Evolutionary conservation across 2,888 invertebrate species (phyloP), one percentile per base, ranked within the genome.

Genomic region (Galerucella pusilla): DNA sequence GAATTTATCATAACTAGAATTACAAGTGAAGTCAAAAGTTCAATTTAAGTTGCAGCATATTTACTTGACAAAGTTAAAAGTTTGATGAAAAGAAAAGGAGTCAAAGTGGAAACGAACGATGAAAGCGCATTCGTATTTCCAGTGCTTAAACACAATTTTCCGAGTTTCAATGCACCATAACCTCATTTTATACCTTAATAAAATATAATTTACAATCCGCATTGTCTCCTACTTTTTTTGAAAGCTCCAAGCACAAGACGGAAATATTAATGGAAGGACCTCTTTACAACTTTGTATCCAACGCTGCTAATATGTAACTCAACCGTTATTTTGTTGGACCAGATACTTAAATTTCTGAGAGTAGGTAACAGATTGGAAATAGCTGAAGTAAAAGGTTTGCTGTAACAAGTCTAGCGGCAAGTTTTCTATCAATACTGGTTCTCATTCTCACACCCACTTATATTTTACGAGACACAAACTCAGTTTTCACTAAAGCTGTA

Each of bases 161-260:
- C 60, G 61, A 61, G 35, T 61, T 61, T 61, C 28, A 61, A 61
- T 35, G 14, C 35, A 14, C 7, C 6, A 35, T 9, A 61, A 14
- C 6, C 35, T 61, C 2, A 61, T 35, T 61, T 35, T 35, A 61
- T 12, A 61, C 61, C n/a, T 7, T n/a, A 28, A 14, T 61, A 35
- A n/a, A 60, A 61, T 35, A 61, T 61, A 61, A 61, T 61, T 20
- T 35, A 61, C 25, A n/a, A 35, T 35, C 14, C 61, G 20, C 57
- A 16, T 20, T 57, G 57, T 57, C 16, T 20, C 57, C 16, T 7
- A 7, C n/a, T 14, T n/a, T 52, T n/a, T 5, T 52, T 20, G 57
- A 16, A 16, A 57, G 20, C 20, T 20, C 20, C 6, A 20, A 20
- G 11, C n/a, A 57, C 20, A 10, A 20, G 7, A 6, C 9, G 10